Percentiles rank a stretch among this genome's conserved stretches.
These are phyloP conservation scores for Lycodopsis pacificus DNA, from an alignment of 2,797 vertebrate genomes.

Conservation along the genomic window DNA sequence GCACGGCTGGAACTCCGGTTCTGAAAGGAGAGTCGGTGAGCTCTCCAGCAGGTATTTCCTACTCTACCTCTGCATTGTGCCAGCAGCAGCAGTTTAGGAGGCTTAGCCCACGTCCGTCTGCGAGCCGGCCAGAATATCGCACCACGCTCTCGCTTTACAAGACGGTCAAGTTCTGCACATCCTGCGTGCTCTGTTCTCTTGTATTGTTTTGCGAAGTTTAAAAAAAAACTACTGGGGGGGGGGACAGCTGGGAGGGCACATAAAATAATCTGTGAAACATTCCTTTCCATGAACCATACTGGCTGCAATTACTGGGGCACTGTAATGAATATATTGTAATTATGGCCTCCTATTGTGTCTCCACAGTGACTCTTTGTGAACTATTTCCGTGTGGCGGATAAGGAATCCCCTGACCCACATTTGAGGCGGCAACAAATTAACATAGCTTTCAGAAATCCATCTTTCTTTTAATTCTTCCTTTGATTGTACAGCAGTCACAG, in stretches of 20 bases:
- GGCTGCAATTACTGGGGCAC: constrained; percentile 24
- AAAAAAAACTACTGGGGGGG: constrained; percentile 16
- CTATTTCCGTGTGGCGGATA: not conserved
- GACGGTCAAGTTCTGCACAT: constrained; percentile 60
- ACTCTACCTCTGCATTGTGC: constrained; percentile 41
- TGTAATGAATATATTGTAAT: constrained; percentile 32
- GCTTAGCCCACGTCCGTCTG: constrained; percentile 56
- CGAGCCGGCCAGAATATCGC: constrained; percentile 45
- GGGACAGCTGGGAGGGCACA: constrained; percentile 25
- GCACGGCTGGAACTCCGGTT: constrained; percentile 6
- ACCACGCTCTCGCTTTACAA: constrained; percentile 37
- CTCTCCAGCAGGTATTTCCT: constrained; percentile 67
- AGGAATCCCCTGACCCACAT: not conserved
- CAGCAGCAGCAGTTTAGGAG: constrained; percentile 61
- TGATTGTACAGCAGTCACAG: not conserved
- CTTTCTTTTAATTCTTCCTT: not conserved
- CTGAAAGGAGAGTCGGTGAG: constrained; percentile 38
- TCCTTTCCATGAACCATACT: constrained; percentile 16
- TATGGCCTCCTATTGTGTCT: constrained; percentile 20
- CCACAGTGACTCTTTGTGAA: not conserved
- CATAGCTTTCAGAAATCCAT: constrained; percentile 1
- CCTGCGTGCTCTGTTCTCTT: constrained; percentile 16
- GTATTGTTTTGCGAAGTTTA: constrained; percentile 31
- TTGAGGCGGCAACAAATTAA: constrained; percentile 7
- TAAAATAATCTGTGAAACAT: constrained; percentile 47